Evolutionary conservation across 2,113 vertebrate species (phyloP), one percentile per base, ranked within the genome.

Genomic region (Bos indicus): DNA sequence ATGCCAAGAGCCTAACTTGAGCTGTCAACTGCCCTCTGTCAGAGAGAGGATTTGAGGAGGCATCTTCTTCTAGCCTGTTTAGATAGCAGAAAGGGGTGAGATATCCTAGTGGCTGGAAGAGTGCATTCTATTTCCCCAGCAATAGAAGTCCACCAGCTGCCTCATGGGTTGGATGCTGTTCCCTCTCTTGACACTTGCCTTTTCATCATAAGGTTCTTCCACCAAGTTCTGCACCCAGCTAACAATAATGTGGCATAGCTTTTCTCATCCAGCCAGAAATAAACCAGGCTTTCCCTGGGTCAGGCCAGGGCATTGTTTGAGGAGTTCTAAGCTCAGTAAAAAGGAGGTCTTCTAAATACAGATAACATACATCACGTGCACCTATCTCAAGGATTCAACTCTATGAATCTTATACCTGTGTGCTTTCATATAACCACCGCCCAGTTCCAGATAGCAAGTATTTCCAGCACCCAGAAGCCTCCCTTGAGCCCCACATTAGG

Each of bases 281-380:
- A 33, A 71, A 9, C 74, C 33, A 28, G 54, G 77, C 19, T 2
- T 40, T 17, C 33, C 13, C 71, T 2, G 0, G 19, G 14, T n/a
- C 52, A 28, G 52, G 1, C 30, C 1, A 0, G 19, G n/a, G 46
- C 1, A 3, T 8, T 10, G 25, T 40, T 57, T 8, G 5, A 16
- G 81, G 46, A 6, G 16, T 16, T 25, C 13, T 7, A 43, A 8
- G 51, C 77, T 52, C 26, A 17, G 17, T 2, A 11, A 19, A 30
- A 48, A 54, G 11, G n/a, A 16, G 21, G 1, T 36, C 16, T 80
- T 54, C 74, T 14, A 57, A 7, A 15, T 21, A 5, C 5, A 14
- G 13, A 28, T 0, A 9, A 10, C n/a, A 43, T 1, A 13, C 9
- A 7, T 40, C 80, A n/a, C 36, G 1, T 0, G 13, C 33, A 51